A percentile compares a stretch with the other conserved stretches of the same genome.
Evolutionary conservation across 2,797 vertebrate genomes (phyloP).

Genomic region (Yasuhikotakia modesta): DNA sequence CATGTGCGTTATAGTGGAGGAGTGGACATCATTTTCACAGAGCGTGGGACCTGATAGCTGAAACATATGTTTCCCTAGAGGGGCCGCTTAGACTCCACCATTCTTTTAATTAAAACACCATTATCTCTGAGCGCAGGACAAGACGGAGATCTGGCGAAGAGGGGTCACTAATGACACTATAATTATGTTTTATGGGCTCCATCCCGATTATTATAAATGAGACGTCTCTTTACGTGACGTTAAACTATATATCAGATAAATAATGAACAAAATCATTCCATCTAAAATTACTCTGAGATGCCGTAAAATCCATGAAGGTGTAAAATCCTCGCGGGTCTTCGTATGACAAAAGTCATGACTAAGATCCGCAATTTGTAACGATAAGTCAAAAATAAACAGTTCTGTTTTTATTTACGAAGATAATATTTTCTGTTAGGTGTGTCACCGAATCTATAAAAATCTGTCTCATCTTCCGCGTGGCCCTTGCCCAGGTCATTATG

Average conservation of each 20-base stretch:
- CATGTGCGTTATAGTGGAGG: slow-evolving; percentile 16
- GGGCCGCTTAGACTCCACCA: slow-evolving; percentile 48
- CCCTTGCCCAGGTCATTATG: slow-evolving; percentile 75
- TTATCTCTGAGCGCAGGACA: slow-evolving; percentile 56
- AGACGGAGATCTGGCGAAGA: slow-evolving; percentile 54
- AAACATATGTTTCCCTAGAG: slow-evolving; percentile 58
- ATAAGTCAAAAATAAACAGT: not conserved
- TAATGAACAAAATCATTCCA: not conserved
- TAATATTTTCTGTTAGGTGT: slow-evolving; percentile 19
- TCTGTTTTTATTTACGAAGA: slow-evolving; percentile 2
- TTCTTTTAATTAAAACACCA: slow-evolving; percentile 64
- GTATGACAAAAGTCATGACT: not conserved
- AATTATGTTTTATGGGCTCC: slow-evolving; percentile 52
- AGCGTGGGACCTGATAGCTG: slow-evolving; percentile 39
- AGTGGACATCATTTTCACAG: slow-evolving; percentile 41
- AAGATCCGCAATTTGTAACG: not conserved
- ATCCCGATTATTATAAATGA: slow-evolving; percentile 49
- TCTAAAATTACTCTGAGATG: not conserved
- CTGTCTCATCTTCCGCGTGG: slow-evolving; percentile 34
- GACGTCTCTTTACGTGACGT: slow-evolving; percentile 29
- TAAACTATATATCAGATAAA: slow-evolving; percentile 42
- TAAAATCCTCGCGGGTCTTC: not conserved
- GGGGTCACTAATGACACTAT: slow-evolving; percentile 51
- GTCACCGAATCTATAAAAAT: slow-evolving; percentile 34
- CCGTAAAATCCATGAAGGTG: no score